Percentiles rank a stretch among this genome's conserved stretches.
Evolutionary conservation across 2,797 vertebrate genomes (phyloP).

Genomic region (Squalus acanthias): DNA sequence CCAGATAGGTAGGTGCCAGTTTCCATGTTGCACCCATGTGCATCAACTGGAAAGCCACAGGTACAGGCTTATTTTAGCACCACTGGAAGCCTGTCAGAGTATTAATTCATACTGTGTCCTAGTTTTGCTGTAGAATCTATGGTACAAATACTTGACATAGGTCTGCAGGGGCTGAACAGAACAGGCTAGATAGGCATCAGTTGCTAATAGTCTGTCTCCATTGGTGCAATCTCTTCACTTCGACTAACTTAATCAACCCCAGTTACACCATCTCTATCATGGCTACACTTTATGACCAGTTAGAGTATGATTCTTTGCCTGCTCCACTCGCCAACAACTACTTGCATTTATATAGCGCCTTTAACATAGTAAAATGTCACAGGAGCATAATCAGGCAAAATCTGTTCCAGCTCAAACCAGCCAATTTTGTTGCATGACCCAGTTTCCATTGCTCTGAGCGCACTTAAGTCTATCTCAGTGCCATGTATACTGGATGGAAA

Average conservation of each 20-base stretch:
- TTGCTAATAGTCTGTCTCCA: not conserved
- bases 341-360: not conserved
- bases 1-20: not conserved
- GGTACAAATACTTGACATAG: not conserved
- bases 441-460: not conserved
- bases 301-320: not conserved
- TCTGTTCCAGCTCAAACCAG: not conserved
- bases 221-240: not conserved
- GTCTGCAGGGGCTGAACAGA: not conserved
- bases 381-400: not conserved
- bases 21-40: not conserved
- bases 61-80: not conserved
- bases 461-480: too few species aligned
- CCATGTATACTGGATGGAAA: not conserved
- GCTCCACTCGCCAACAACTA: not conserved
- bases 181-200: not conserved
- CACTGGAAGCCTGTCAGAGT: not conserved
- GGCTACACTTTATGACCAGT: too few species aligned
- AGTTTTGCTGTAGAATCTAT: not conserved
- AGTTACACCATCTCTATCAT: not conserved
- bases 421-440: not conserved
- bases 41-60: not conserved
- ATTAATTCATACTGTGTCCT: not conserved
- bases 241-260: not conserved
- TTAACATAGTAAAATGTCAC: not conserved